Evolutionary conservation across 2,888 invertebrate genomes (phyloP), one percentile per base, ranked within the genome.

Genomic region (Rotaria sp.): DNA sequence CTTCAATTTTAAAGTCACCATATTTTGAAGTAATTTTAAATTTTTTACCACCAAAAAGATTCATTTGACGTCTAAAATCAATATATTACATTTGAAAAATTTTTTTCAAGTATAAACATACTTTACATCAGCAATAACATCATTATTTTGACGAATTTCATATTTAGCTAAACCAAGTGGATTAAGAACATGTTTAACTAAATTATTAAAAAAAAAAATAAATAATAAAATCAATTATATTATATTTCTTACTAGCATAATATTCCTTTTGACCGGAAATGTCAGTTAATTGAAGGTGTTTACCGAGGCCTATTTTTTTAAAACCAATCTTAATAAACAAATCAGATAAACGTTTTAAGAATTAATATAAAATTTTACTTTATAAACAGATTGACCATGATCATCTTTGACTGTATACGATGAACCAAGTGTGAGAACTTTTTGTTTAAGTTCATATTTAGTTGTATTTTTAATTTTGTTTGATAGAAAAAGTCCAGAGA

Each of bases 181-280:
- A 80, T 80, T 80, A n/a, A 80, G 45, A 13, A 80, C 11, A 80
- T 80, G 80, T 80, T 80, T 80, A 80, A 80, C 67, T 67, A 67
- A 30, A 30, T 15, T n/a, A 13, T 26, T 13, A 67, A 10, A 18
- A 35, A 15, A 26, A 55, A 0, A 26, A 55, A 10, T 24, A 8
- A 55, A 8, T 1, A 55, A 55, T 26, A 26, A 55, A 10, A 26
- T 26, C 26, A 10, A 10, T 26, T 55, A 8, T 26, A 35, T 30
- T 3, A 35, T 21, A 18, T 35, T 11, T 35, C n/a, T 35, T 67
- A 67, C 67, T 80, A 26, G 45, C 5, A 45, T 80, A 80, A n/a
- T 45, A 45, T 80, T 80, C 80, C 10, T 45, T 26, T n/a, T 80
- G 4, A n/a, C 45, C 41, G 2, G 4, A 1, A 26, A 80, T 45